Conservation (phyloP, 2,797 vertebrate genomes). For the Caiman crocodilus region DNA sequence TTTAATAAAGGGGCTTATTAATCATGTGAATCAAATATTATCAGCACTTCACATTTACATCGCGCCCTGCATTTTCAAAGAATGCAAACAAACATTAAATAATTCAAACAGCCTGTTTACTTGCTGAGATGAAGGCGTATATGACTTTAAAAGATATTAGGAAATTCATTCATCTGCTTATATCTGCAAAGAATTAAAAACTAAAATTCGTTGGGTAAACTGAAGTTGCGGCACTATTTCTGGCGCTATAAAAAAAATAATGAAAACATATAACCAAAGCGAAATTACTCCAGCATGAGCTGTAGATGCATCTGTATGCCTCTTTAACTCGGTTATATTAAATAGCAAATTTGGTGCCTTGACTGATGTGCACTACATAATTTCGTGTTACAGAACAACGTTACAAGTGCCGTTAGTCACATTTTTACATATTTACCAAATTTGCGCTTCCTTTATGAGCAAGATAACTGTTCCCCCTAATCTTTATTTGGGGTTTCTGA, state of each 20-base stretch:
- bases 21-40: constrained; percentile 50
- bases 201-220: constrained; percentile 49
- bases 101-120: constrained; percentile 67
- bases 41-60: constrained; percentile 66
- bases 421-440: background rate
- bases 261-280: constrained; percentile 27
- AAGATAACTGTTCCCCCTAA: background rate
- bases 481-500: background rate
- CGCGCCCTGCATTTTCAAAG: constrained; percentile 58
- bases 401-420: fast-evolving
- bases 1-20: constrained; percentile 73
- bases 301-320: background rate
- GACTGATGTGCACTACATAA: fast-evolving
- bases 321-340: background rate
- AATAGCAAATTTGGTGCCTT: background rate
- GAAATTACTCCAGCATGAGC: constrained; percentile 43
- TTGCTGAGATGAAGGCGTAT: constrained; percentile 59
- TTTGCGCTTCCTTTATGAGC: background rate
- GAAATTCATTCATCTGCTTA: constrained; percentile 51
- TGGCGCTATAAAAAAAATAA: background rate
- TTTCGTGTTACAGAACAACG: background rate
- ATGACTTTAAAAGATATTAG: constrained; percentile 68
- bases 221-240: constrained; percentile 45
- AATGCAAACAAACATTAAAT: constrained; percentile 32
- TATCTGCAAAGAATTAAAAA: constrained; percentile 58